Conservation (phyloP, 2,888 invertebrate genomes). For the Drosophila kambysellisi region DNA sequence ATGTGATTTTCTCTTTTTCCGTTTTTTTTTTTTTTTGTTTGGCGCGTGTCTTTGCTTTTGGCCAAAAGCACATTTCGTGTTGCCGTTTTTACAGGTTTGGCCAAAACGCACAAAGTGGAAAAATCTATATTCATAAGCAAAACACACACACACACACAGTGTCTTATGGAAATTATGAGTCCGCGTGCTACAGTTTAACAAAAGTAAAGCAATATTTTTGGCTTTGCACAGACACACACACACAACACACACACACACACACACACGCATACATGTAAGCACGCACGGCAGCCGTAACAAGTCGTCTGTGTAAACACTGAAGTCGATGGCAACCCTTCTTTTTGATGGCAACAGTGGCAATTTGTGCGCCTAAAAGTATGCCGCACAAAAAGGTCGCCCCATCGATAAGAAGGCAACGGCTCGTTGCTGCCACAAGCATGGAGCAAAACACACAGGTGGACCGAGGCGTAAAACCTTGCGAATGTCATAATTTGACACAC, state of each 20-base stretch:
- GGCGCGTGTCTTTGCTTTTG: constrained; percentile 52
- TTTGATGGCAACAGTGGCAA: constrained; percentile 47
- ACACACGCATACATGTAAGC: neutral
- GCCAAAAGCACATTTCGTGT: constrained; percentile 51
- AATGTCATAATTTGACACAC: constrained; percentile 73
- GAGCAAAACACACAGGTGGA: constrained; percentile 32
- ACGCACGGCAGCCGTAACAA: constrained; percentile 48
- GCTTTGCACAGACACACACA: constrained; percentile 14
- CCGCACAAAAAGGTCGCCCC: constrained; percentile 57
- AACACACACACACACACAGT: constrained; percentile 12
- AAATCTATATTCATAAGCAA: constrained; percentile 72
- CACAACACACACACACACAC: constrained; percentile 3
- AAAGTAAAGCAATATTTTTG: constrained; percentile 60
- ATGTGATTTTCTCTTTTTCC: constrained; percentile 39
- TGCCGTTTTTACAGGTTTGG: constrained; percentile 22
- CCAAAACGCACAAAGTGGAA: constrained; percentile 47
- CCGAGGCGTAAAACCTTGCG: constrained; percentile 52
- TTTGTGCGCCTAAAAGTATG: constrained; percentile 65
- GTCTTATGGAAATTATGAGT: constrained; percentile 30
- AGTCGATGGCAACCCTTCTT: constrained; percentile 41
- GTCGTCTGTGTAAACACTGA: constrained; percentile 58
- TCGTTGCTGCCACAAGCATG: constrained; percentile 29
- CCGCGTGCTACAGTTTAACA: constrained; percentile 35
- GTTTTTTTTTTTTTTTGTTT: neutral
- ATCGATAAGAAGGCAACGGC: constrained; percentile 53